Base-by-base conservation (phyloP, 2,888 invertebrate genomes). In the Stenurella melanura region DNA sequence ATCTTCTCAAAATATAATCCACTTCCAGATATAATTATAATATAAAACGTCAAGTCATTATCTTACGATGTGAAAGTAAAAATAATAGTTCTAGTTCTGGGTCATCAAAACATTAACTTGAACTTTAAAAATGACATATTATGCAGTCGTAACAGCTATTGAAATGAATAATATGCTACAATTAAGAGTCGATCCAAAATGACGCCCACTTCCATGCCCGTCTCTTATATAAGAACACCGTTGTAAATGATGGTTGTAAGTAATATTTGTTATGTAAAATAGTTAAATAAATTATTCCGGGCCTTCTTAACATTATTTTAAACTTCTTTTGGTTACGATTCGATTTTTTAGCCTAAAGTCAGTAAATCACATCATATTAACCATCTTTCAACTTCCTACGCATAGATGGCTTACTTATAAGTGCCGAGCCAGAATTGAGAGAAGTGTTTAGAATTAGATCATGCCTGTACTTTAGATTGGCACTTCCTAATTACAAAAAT, bases 181-280 rank as follows among this genome's bases (percentile, higher is more conserved):
- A 34, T 17, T 63, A 63, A 34, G n/a, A 11, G 34, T 17, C 10
- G 34, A 34, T 34, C 26, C n/a, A 30, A 64, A 42, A 34, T n/a
- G 15, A 58, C 69, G 57, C 69, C 69, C 19, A 69, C 69, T 12
- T 57, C 3, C 18, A 18, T 58, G 58, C 30, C 19, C 15, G 42
- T 19, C 18, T 67, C 58, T 38, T 57, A 15, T 57, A 19, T 69
- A 57, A 69, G 58, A 69, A 10, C 17, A 7, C 58, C 58, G 17
- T 58, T 69, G 38, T 58, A 69, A 69, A 69, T 69, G 26, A 69
- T 50, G 34, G 17, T 58, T n/a, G 58, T 17, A 21, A 57, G 12
- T 34, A 30, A 57, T 34, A 56, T 69, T 56, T 38, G n/a, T 68
- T 69, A 69, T 69, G 57, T 11, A 57, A 69, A 69, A 2, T 2